Percentiles rank a stretch among this genome's conserved stretches.
These are phyloP conservation scores for Charanyca ferruginea DNA, from an alignment of 2,888 invertebrate genomes.

Conservation along the genomic window DNA sequence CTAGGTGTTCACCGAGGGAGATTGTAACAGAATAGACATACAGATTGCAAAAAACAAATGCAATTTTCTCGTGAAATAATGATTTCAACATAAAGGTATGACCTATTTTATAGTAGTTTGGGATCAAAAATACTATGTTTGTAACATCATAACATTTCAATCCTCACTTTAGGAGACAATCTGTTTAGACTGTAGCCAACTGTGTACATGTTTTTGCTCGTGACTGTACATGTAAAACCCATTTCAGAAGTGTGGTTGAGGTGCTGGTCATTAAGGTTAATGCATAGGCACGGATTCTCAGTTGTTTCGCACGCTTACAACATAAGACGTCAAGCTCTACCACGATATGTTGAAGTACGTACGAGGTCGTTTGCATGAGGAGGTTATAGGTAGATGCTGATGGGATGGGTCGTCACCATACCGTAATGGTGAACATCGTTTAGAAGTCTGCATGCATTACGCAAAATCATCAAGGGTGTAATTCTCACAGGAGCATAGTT, in stretches of 20 bases:
- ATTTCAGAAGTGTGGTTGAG: slow-evolving; percentile 24
- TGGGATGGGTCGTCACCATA: neutral
- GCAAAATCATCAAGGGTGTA: neutral
- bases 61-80: no score
- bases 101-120: no score
- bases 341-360: neutral
- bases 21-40: no score
- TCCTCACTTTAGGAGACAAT: no score
- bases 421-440: neutral
- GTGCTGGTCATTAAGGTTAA: slow-evolving; percentile 27
- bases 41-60: no score
- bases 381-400: neutral
- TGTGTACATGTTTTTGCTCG: no score
- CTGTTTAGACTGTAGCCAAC: no score
- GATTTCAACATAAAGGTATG: no score
- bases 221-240: slow-evolving; percentile 14
- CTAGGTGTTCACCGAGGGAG: no score
- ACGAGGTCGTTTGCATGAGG: neutral
- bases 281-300: slow-evolving; percentile 3
- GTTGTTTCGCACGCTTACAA: slow-evolving; percentile 24
- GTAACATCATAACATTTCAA: no score
- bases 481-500: neutral
- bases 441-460: neutral
- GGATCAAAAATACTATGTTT: no score
- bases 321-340: neutral